These are phyloP conservation scores for Crenichthys baileyi DNA, from an alignment of 2,797 vertebrate species.

Conservation along the genomic window DNA sequence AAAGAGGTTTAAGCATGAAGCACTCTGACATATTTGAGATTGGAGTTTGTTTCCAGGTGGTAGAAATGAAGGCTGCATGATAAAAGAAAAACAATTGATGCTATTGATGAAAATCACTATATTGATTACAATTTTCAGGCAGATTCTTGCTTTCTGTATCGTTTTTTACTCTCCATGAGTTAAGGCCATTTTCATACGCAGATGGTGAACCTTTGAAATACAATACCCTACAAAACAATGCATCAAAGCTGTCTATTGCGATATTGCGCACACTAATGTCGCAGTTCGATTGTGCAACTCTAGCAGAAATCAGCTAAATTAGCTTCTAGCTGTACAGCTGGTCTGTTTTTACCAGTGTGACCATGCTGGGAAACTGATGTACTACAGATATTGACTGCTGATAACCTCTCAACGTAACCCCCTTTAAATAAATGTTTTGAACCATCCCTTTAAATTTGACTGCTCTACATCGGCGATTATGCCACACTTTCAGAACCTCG, in stretches of 20 bases:
- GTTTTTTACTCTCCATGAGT: neutral
- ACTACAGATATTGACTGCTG: neutral
- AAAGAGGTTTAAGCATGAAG: neutral
- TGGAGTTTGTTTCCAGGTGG: neutral
- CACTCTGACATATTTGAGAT: neutral
- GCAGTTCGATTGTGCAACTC: too few relatives aligned
- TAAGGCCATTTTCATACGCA: too few relatives aligned
- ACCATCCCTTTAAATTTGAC: neutral
- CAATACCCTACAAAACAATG: too few relatives aligned
- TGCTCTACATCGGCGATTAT: neutral
- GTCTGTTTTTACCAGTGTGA: neutral
- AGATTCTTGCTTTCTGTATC: neutral
- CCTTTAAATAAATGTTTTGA: neutral
- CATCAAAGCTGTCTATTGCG: too few relatives aligned
- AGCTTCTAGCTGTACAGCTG: neutral
- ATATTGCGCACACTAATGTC: too few relatives aligned
- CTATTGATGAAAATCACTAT: neutral
- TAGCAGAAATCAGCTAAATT: neutral
- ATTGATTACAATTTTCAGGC: neutral
- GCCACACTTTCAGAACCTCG: neutral
- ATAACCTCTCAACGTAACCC: neutral
- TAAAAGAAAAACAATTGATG: neutral
- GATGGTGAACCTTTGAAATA: too few relatives aligned
- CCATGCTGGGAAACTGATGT: neutral
- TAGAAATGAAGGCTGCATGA: neutral